A percentile compares a stretch with the other conserved stretches of the same genome.
Evolutionary conservation across 2,113 vertebrate genomes (phyloP).

Genomic region (Colistium nudipinnis): DNA sequence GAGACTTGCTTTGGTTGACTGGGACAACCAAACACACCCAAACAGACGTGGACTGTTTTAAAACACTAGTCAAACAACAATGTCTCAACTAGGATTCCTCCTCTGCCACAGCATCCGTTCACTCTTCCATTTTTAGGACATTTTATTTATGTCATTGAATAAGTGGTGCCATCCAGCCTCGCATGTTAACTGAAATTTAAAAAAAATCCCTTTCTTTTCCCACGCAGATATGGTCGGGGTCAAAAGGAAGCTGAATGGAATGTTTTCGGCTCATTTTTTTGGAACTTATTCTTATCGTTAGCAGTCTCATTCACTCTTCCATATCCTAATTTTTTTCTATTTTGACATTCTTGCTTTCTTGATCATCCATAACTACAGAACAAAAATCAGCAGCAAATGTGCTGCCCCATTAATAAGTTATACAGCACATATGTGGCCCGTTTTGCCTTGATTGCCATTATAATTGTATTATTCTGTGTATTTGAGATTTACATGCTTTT

Average conservation of each 20-base stretch:
- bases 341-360: not conserved
- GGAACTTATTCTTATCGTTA: not conserved
- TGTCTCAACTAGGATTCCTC: slow-evolving; percentile 13
- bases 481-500: not conserved
- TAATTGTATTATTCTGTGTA: not conserved
- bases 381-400: not conserved
- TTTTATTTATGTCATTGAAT: not conserved
- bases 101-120: not conserved
- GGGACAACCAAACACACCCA: slow-evolving; percentile 41
- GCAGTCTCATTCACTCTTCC: not conserved
- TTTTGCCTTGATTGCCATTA: not conserved
- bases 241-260: slow-evolving; percentile 16
- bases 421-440: not conserved
- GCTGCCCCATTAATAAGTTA: not conserved
- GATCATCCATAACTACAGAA: not conserved
- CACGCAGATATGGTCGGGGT: not conserved
- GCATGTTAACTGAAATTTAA: slow-evolving; percentile 31
- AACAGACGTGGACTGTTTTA: slow-evolving; percentile 22
- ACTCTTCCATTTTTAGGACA: not conserved
- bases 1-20: slow-evolving; percentile 24
- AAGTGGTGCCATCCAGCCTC: slow-evolving; percentile 14
- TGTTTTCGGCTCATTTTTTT: not conserved
- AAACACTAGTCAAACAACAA: slow-evolving; percentile 22
- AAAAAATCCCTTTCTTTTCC: slow-evolving; percentile 29
- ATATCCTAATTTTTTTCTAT: not conserved